Conservation (phyloP, 2,113 vertebrate genomes). For the Cettia cetti region DNA sequence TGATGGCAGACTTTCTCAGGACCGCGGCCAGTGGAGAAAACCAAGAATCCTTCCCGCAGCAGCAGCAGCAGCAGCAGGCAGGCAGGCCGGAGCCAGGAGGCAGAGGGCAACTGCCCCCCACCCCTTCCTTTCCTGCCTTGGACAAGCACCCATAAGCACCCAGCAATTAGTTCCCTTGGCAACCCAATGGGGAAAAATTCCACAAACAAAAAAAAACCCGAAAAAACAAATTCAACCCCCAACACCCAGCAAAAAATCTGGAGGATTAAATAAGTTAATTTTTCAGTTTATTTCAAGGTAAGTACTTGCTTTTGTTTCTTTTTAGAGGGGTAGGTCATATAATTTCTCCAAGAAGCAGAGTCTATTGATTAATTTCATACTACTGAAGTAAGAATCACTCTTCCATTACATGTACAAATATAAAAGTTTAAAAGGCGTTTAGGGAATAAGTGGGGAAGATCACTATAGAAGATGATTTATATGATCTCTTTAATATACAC, state of each 20-base stretch:
- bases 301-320: not conserved
- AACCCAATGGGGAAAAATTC: too few species aligned
- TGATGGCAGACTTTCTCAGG: too few species aligned
- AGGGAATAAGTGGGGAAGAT: not conserved
- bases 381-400: not conserved
- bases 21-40: too few species aligned
- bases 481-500: not conserved
- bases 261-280: not conserved
- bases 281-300: not conserved
- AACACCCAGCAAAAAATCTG: not conserved
- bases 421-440: not conserved
- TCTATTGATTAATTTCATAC: not conserved
- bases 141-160: too few species aligned
- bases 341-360: not conserved
- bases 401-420: not conserved
- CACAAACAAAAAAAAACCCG: too few species aligned
- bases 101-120: too few species aligned
- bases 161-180: too few species aligned
- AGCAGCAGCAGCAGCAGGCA: too few species aligned
- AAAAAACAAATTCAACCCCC: too few species aligned
- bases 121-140: too few species aligned
- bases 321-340: not conserved
- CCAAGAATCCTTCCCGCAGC: too few species aligned
- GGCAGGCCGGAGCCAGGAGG: too few species aligned
- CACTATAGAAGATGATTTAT: not conserved